A percentile compares a stretch with the other conserved stretches of the same genome.
These are phyloP conservation scores for Symphodus melops DNA, from an alignment of 2,113 vertebrate species.

Conservation along the genomic window DNA sequence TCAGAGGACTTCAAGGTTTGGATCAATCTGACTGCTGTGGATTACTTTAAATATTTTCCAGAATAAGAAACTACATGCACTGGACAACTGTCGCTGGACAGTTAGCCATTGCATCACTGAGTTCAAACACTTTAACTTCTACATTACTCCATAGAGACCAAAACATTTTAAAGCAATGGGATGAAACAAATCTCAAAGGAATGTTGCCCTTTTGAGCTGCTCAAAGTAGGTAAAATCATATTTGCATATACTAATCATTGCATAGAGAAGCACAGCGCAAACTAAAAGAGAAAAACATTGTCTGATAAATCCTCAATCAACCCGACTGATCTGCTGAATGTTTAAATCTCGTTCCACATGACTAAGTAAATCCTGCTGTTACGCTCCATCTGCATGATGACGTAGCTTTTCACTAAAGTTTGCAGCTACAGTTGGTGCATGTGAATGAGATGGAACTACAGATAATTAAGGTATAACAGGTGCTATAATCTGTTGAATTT, in stretches of 20 bases:
- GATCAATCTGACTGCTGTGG: conserved; percentile 7
- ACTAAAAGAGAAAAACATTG: conserved; percentile 24
- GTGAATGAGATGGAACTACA: conserved; percentile 46
- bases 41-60: no score
- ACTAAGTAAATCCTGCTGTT: background rate
- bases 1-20: background rate
- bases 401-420: conserved; percentile 11
- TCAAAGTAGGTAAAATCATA: conserved; percentile 55
- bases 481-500: conserved; percentile 55
- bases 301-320: background rate
- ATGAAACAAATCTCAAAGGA: background rate
- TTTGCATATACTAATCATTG: conserved; percentile 82
- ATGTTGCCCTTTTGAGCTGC: background rate
- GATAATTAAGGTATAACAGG: conserved; percentile 67
- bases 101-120: background rate
- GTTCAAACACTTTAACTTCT: background rate
- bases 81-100: background rate
- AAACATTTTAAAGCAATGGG: background rate
- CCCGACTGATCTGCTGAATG: conserved; percentile 9
- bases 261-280: conserved; percentile 84
- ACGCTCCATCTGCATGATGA: background rate
- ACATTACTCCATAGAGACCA: background rate
- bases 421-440: conserved; percentile 46
- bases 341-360: conserved; percentile 9
- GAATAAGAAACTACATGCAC: background rate